phyloP scores from a whole-genome alignment of 2,888 invertebrate genomes.

The Halictus ligatus region DNA sequence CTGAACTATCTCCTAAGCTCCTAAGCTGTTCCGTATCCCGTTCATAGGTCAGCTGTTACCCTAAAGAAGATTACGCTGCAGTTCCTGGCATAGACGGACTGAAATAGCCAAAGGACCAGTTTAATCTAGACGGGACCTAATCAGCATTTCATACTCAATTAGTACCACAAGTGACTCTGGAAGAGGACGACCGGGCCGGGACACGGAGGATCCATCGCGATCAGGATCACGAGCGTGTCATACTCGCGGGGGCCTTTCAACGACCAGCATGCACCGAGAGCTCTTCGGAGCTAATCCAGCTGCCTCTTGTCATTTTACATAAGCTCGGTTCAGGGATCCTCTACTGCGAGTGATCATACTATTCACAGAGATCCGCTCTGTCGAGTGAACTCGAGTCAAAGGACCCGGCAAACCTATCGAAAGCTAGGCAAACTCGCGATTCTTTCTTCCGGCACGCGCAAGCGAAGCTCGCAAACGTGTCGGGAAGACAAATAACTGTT shows the following conservation, averaged over 20 bases:
- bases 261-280: neutral
- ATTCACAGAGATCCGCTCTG: neutral
- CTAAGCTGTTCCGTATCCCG: too few species aligned
- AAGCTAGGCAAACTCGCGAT: neutral
- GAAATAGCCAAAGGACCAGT: neutral
- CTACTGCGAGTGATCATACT: neutral
- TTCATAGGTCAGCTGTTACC: too few species aligned
- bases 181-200: neutral
- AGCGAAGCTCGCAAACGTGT: conserved; percentile 41
- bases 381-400: neutral
- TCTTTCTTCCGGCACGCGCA: conserved; percentile 41
- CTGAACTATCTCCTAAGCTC: too few species aligned
- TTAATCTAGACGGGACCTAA: neutral
- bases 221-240: neutral
- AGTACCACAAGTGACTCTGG: neutral
- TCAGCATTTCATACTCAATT: neutral
- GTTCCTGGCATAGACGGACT: too few species aligned
- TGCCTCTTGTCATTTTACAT: neutral
- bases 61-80: too few species aligned
- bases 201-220: neutral
- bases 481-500: conserved; percentile 10
- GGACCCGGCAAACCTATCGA: neutral
- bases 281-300: neutral
- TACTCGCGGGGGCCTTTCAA: neutral
- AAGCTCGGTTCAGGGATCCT: neutral